These are phyloP conservation scores for Linepithema humile DNA, from an alignment of 1,140 invertebrate genomes.

Conservation along the genomic window DNA sequence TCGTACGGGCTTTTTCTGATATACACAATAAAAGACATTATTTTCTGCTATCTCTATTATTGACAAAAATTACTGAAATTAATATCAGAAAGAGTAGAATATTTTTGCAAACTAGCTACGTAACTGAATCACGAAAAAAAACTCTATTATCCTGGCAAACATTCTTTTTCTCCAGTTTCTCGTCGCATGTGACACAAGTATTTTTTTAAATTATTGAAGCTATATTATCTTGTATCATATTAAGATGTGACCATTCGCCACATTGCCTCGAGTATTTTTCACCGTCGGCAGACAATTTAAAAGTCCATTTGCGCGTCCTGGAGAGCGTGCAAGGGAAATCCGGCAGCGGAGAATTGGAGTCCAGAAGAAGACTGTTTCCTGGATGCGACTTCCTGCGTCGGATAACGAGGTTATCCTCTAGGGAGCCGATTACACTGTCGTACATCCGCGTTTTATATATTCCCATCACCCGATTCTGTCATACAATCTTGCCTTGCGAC, in stretches of 20 bases:
- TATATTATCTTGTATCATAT: not conserved
- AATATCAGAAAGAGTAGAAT: no score
- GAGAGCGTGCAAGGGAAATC: conserved; percentile 18
- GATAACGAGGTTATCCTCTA: conserved; percentile 52
- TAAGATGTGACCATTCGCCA: not conserved
- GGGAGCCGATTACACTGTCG: conserved; percentile 50
- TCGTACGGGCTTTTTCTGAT: no score
- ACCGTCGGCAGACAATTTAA: conserved; percentile 41
- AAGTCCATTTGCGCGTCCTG: conserved; percentile 45
- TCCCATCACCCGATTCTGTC: conserved; percentile 21
- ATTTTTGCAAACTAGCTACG: not conserved
- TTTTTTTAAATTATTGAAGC: not conserved
- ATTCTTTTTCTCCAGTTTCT: not conserved
- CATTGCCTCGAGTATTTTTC: conserved; percentile 7
- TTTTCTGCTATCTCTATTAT: no score
- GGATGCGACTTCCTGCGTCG: conserved; percentile 50
- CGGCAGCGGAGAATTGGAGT: conserved; percentile 38
- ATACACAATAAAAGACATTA: no score
- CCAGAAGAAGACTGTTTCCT: conserved; percentile 39
- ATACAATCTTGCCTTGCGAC: not conserved
- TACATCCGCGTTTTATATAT: conserved; percentile 39
- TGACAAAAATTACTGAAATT: no score
- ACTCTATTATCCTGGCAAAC: not conserved
- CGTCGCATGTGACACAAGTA: not conserved
- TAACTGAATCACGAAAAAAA: not conserved